Percentiles rank a stretch among this genome's conserved stretches.
These are phyloP conservation scores for Lagodon rhomboides DNA, from an alignment of 2,797 vertebrate genomes.

Conservation along the genomic window DNA sequence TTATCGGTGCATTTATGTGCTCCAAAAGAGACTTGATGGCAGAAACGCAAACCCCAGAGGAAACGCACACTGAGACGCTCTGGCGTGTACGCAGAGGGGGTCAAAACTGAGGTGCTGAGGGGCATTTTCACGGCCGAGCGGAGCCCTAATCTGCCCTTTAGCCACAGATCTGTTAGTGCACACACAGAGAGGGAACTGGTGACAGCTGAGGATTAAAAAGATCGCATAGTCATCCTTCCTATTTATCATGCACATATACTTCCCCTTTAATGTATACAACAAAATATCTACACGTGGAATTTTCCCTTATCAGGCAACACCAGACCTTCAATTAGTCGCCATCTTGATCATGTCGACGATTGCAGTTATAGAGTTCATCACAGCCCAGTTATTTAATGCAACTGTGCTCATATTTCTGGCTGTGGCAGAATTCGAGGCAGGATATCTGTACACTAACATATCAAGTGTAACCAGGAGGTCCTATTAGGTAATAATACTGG, in stretches of 20 bases:
- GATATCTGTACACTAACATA: conserved; percentile 23
- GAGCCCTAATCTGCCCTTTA: conserved; percentile 77
- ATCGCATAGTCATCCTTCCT: conserved; percentile 48
- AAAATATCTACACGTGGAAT: background rate
- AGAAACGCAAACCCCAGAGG: conserved; percentile 60
- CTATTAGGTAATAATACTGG: conserved; percentile 49
- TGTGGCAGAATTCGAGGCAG: background rate
- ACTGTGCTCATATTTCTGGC: conserved; percentile 8
- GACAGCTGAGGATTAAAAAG: conserved; percentile 54
- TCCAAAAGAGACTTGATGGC: conserved; percentile 40
- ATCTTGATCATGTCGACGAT: no score
- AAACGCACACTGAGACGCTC: conserved; percentile 16
- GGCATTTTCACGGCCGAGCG: conserved; percentile 71
- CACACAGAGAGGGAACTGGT: conserved; percentile 40
- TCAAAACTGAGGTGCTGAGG: conserved; percentile 37
- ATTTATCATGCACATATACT: conserved; percentile 30
- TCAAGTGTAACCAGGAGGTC: conserved; percentile 20
- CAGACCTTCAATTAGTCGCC: background rate
- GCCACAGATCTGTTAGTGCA: conserved; percentile 52
- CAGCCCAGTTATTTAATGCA: background rate
- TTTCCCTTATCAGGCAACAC: conserved; percentile 1
- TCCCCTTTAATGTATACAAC: conserved; percentile 19
- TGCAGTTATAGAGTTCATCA: background rate
- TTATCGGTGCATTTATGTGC: conserved; percentile 61
- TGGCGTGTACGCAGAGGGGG: conserved; percentile 23